Base-by-base conservation (phyloP, 1,140 invertebrate genomes). In the Charaxes varanes region DNA sequence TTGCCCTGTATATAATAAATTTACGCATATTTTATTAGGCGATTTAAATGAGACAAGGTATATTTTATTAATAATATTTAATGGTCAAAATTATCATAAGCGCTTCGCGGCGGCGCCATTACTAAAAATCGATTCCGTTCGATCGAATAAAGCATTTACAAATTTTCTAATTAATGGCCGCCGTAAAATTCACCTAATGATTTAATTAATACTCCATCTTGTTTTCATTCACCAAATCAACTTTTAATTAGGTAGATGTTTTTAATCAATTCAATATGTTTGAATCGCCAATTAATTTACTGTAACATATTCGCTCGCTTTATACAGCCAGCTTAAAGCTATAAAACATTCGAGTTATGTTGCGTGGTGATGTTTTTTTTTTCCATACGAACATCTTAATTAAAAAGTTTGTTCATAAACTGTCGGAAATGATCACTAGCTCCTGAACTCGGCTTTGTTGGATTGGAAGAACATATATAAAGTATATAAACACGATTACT, bases 281-380 rank as follows among this genome's bases (percentile, higher is more conserved):
- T 14, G 16, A 41, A 41, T 24, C 13, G 10, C 10, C 26, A 41
- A 41, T 41, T 41, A 41, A 33, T 41, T n/a, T 41, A 33, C 30
- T 8, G 27, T 15, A 40, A 40, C 37, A 13, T 41, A 41, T 24
- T 41, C 21, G 22, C 14, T 41, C 23, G 23, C 30, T 30, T 16
- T 24, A 32, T 33, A 10, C 11, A 6, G 4, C 18, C 13, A 21
- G 12, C 15, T 41, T 33, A 22, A 21, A 41, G 3, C 19, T 15
- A 13, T 24, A 41, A 31, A 21, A 18, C 15, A 19, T 15, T 30
- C 8, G n/a, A 10, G 16, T 19, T 11, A 23, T 15, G 21, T n/a
- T n/a, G n/a, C n/a, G n/a, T n/a, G n/a, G n/a, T 18, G 19, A 19
- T 6, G 10, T 5, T 6, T 33, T 6, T 17, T 23, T 18, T 37